These are phyloP conservation scores for Corythoichthys intestinalis DNA, from an alignment of 2,113 vertebrate species.

Conservation along the genomic window DNA sequence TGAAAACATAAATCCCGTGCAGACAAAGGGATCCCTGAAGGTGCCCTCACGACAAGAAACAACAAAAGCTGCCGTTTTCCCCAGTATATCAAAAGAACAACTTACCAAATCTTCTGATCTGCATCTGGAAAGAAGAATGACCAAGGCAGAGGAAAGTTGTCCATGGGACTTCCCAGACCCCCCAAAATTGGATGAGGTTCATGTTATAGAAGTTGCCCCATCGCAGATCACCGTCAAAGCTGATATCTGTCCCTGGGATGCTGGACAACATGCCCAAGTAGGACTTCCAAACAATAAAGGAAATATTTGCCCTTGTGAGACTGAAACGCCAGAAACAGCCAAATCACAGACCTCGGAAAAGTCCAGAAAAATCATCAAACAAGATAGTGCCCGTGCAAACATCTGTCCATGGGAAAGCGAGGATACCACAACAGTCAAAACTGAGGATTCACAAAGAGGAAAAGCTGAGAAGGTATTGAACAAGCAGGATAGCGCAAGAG, in stretches of 20 bases:
- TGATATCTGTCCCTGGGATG: constrained; percentile 57
- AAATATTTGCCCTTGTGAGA: constrained; percentile 52
- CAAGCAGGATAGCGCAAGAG: constrained; percentile 9
- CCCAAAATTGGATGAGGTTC: constrained; percentile 33
- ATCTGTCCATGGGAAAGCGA: constrained; percentile 44
- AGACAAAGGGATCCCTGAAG: constrained; percentile 29
- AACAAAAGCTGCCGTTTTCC: constrained; percentile 34
- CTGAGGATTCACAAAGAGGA: too few relatives aligned
- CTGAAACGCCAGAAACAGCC: constrained; percentile 8
- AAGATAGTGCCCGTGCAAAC: constrained; percentile 17
- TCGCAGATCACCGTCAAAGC: constrained; percentile 50
- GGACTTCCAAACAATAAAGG: not conserved
- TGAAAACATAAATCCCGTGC: constrained; percentile 52
- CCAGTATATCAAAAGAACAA: constrained; percentile 25
- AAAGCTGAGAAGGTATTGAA: not conserved
- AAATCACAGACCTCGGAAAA: constrained; percentile 9
- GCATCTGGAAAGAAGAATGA: constrained; percentile 22
- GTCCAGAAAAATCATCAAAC: constrained; percentile 3
- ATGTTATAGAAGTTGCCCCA: constrained; percentile 48
- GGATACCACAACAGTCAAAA: not conserved
- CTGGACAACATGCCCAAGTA: constrained; percentile 17
- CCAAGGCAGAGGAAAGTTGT: constrained; percentile 46
- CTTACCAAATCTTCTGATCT: constrained; percentile 9
- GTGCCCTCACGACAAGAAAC: constrained; percentile 36
- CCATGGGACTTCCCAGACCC: constrained; percentile 55